Percentiles rank a stretch among this genome's conserved stretches.
Evolutionary conservation across 1,140 invertebrate genomes (phyloP).

Genomic region (Bombus haemorrhoidalis): DNA sequence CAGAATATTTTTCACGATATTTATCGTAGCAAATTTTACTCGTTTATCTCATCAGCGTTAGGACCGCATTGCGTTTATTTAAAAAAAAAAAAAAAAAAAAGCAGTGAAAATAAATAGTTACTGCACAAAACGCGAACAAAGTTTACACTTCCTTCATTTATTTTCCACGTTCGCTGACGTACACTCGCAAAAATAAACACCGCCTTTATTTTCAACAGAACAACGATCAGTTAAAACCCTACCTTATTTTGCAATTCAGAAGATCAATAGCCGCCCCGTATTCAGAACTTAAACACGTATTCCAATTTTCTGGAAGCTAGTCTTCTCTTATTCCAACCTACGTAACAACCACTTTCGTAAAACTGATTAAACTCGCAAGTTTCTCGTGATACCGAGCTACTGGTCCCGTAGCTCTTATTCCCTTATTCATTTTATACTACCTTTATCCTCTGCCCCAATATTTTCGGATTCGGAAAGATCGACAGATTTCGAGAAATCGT

Average conservation of each 20-base stretch:
- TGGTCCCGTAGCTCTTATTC: neutral
- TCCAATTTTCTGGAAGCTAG: neutral
- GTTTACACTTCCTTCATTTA: neutral
- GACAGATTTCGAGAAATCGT: neutral
- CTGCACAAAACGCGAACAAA: neutral
- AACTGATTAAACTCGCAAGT: conserved; percentile 15
- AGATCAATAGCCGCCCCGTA: neutral
- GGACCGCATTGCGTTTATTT: neutral
- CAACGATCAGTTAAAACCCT: neutral
- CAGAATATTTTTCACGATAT: neutral
- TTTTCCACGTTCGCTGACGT: neutral
- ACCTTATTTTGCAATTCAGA: neutral
- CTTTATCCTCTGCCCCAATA: neutral
- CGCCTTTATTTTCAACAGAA: neutral
- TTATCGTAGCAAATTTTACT: neutral
- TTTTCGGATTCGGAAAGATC: neutral
- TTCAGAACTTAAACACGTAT: conserved; percentile 19
- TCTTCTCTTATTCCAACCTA: neutral
- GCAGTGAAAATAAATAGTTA: neutral
- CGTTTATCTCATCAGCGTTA: neutral
- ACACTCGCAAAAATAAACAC: neutral
- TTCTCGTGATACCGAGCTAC: neutral
- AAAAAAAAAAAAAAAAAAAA: neutral
- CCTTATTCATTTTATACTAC: neutral
- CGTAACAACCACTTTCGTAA: conserved; percentile 12